Evolutionary conservation across 2,888 invertebrate species (phyloP).

Genomic region (Andrena bicolor): DNA sequence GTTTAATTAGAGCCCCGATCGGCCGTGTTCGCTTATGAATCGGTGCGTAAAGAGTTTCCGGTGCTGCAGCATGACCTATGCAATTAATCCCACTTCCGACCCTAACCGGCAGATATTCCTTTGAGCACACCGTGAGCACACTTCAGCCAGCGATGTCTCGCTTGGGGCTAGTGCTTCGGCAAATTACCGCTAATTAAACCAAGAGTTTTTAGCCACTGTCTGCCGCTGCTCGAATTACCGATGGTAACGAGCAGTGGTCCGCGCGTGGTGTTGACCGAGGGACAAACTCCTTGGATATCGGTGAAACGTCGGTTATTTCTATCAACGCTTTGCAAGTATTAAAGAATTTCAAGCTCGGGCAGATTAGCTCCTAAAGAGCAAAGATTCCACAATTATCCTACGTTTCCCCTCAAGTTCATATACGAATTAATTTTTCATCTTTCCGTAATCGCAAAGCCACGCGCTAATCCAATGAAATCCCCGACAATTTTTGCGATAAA

Average conservation of each 20-base stretch:
- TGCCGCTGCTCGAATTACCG: constrained; percentile 32
- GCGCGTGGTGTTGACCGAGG: background rate
- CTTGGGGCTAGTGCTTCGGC: constrained; percentile 60
- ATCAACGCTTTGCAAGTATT: too few species aligned
- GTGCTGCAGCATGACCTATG: constrained; percentile 60
- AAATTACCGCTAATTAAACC: constrained; percentile 72
- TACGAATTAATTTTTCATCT: background rate
- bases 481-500: background rate
- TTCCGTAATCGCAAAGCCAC: background rate
- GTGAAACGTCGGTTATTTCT: background rate
- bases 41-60: constrained; percentile 52
- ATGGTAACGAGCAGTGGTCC: constrained; percentile 46
- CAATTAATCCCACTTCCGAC: constrained; percentile 73
- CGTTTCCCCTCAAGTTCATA: too few species aligned
- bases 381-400: too few species aligned
- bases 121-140: constrained; percentile 63
- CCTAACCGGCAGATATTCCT: constrained; percentile 53
- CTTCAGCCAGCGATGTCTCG: constrained; percentile 43
- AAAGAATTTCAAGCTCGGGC: too few species aligned
- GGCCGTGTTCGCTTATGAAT: constrained; percentile 24
- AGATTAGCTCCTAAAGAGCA: too few species aligned
- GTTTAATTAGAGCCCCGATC: constrained; percentile 11
- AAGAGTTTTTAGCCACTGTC: constrained; percentile 65
- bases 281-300: background rate
- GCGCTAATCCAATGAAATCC: background rate